Conservation (phyloP, 2,113 vertebrate species). For the Urocolius indicus region DNA sequence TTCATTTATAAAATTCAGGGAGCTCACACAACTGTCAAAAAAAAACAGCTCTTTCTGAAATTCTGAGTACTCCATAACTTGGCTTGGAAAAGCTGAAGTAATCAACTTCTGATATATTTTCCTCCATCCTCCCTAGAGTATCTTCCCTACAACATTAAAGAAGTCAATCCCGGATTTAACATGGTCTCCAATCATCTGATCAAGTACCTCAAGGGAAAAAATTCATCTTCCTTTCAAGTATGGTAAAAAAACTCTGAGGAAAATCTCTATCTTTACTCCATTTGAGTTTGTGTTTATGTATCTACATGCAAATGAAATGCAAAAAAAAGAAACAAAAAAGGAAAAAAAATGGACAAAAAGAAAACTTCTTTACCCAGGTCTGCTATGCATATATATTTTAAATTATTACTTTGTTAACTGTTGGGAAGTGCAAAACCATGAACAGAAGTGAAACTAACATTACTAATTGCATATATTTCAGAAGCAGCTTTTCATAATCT, state of each 20-base stretch:
- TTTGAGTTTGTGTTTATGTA: neutral
- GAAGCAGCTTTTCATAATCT: constrained; percentile 62
- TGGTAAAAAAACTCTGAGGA: neutral
- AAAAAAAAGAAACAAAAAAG: neutral
- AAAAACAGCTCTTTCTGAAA: neutral
- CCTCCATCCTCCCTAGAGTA: neutral
- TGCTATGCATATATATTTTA: neutral
- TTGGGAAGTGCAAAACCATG: neutral
- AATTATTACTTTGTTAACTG: constrained; percentile 20
- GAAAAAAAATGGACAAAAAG: neutral
- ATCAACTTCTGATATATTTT: neutral
- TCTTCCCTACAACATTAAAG: neutral
- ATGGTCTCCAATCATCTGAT: neutral
- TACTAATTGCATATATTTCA: constrained; percentile 58
- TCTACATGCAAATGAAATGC: neutral
- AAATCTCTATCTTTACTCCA: neutral
- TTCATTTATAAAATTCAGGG: neutral
- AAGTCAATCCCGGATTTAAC: neutral
- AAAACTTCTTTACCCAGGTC: neutral
- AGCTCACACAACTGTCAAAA: neutral
- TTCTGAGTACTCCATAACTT: neutral
- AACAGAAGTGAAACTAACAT: constrained; percentile 34
- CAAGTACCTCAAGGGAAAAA: neutral
- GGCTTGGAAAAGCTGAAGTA: neutral
- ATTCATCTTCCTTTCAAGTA: neutral